Percentiles rank a stretch among this genome's conserved stretches.
phyloP scores from a whole-genome alignment of 2,113 vertebrate species.

The Rhinoptilus africanus region DNA sequence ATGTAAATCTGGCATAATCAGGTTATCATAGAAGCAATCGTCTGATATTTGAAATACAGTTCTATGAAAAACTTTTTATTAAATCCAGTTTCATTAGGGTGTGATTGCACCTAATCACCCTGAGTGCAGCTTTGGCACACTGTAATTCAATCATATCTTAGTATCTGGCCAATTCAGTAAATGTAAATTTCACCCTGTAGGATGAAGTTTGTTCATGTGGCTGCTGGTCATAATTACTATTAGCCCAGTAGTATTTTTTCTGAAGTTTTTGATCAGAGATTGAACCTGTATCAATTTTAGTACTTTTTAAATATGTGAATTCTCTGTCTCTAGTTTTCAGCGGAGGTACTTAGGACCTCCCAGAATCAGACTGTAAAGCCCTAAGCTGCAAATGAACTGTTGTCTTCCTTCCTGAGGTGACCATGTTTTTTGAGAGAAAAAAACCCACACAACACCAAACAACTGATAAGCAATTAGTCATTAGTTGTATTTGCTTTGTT shows the following conservation, averaged over 20 bases:
- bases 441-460: not conserved
- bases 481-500: slow-evolving; percentile 4
- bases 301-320: not conserved
- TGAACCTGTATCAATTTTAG: not conserved
- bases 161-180: not conserved
- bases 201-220: not conserved
- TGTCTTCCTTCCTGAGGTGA: slow-evolving; percentile 59
- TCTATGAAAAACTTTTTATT: not conserved
- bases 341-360: not conserved
- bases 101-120: not conserved
- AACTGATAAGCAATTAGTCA: slow-evolving; percentile 19
- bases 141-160: not conserved
- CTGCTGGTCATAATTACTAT: not conserved
- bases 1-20: not conserved
- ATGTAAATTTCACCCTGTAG: not conserved
- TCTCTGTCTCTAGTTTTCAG: not conserved
- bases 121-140: not conserved
- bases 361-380: not conserved
- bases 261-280: not conserved
- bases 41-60: not conserved
- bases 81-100: not conserved
- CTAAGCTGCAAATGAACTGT: not conserved
- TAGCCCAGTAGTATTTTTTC: not conserved
- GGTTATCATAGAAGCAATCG: not conserved
- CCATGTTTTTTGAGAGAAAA: not conserved